Evolutionary conservation across 1,140 invertebrate species (phyloP).

Genomic region (Heliconius melpomene): DNA sequence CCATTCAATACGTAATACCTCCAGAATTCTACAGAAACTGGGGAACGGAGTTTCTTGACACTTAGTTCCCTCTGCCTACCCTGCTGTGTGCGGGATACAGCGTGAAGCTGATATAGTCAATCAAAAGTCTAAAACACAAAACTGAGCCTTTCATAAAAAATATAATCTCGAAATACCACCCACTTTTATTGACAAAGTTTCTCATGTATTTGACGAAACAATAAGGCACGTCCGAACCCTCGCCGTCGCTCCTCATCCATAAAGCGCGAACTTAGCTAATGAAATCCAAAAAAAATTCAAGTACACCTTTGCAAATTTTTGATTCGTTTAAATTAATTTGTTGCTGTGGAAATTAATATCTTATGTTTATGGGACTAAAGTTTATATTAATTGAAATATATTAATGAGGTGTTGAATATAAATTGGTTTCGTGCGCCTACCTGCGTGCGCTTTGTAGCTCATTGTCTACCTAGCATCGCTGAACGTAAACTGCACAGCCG

Average conservation of each 20-base stretch:
- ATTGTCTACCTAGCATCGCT: slow-evolving; percentile 70
- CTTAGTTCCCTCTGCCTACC: no score
- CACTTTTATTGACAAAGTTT: slow-evolving; percentile 75
- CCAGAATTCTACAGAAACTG: no score
- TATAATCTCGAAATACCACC: slow-evolving; percentile 48
- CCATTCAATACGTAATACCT: no score
- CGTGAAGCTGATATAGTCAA: background rate
- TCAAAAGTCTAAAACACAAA: background rate
- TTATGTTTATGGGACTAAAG: slow-evolving; percentile 39
- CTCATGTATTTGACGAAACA: slow-evolving; percentile 78
- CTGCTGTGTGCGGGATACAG: no score
- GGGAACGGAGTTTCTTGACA: no score
- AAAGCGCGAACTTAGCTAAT: slow-evolving; percentile 80
- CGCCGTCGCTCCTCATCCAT: slow-evolving; percentile 74
- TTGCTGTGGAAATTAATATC: slow-evolving; percentile 10
- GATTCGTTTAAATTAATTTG: slow-evolving; percentile 20
- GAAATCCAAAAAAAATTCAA: slow-evolving; percentile 76
- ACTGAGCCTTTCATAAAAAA: background rate
- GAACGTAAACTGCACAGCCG: slow-evolving; percentile 72
- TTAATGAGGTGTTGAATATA: slow-evolving; percentile 38
- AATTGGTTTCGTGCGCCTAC: slow-evolving; percentile 60
- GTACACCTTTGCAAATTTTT: slow-evolving; percentile 58
- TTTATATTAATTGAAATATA: slow-evolving; percentile 24
- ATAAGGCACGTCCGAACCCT: slow-evolving; percentile 71
- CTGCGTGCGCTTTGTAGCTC: slow-evolving; percentile 67